Evolutionary conservation across 1,140 invertebrate species (phyloP).

Genomic region (Matsumurasca onukii): DNA sequence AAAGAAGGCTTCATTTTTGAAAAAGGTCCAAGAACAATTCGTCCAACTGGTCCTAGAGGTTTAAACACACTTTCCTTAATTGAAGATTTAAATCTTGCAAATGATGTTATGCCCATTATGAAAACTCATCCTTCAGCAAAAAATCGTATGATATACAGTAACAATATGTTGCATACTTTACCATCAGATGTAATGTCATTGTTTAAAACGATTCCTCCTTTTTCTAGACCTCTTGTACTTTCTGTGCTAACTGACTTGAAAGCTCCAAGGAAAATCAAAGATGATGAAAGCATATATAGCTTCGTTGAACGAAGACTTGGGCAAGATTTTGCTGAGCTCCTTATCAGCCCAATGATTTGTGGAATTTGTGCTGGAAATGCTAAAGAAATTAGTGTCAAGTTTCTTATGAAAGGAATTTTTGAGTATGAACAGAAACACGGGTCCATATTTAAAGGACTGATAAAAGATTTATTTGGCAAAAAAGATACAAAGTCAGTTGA

Average conservation of each 20-base stretch:
- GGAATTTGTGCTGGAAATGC: constrained; percentile 92
- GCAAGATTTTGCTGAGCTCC: constrained; percentile 79
- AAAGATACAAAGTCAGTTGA: constrained; percentile 32
- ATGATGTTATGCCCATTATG: constrained; percentile 61
- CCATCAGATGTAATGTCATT: constrained; percentile 63
- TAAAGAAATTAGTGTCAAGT: constrained; percentile 82
- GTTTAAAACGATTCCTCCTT: constrained; percentile 67
- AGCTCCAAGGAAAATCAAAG: constrained; percentile 48
- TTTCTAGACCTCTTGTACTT: constrained; percentile 69
- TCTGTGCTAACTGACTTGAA: constrained; percentile 66
- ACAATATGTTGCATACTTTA: constrained; percentile 68
- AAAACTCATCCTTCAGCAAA: constrained; percentile 61
- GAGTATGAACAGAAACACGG: constrained; percentile 82
- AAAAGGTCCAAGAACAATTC: constrained; percentile 82
- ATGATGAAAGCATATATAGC: constrained; percentile 83
- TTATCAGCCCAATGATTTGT: constrained; percentile 82
- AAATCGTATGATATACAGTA: constrained; percentile 78
- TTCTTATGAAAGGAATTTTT: constrained; percentile 76
- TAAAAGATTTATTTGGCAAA: constrained; percentile 51
- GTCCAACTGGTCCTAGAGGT: constrained; percentile 65
- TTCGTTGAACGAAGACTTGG: constrained; percentile 84
- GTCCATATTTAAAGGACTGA: constrained; percentile 70
- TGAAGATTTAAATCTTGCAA: constrained; percentile 66
- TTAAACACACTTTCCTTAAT: constrained; percentile 78
- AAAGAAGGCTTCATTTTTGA: constrained; percentile 72